Evolutionary conservation across 1,140 invertebrate species (phyloP).

Genomic region (Drosophila varians): DNA sequence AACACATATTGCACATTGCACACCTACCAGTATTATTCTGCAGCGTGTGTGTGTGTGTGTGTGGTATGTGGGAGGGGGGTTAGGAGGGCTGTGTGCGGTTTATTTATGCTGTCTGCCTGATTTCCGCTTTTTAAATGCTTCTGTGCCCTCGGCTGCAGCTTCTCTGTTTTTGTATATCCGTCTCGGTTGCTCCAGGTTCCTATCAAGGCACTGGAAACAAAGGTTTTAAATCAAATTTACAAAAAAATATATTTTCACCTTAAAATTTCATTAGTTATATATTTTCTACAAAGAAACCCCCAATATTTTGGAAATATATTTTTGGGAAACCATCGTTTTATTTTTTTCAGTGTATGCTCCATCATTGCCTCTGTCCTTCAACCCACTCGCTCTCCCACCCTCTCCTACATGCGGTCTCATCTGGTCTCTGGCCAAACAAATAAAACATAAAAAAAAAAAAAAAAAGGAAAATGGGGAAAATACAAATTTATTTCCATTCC

Average conservation of each 20-base stretch:
- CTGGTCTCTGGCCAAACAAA: slow-evolving; percentile 14
- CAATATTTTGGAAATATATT: too few species aligned
- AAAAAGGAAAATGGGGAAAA: not conserved
- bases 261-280: not conserved
- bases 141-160: slow-evolving; percentile 36
- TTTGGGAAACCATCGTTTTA: too few species aligned
- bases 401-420: slow-evolving; percentile 14
- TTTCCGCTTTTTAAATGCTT: slow-evolving; percentile 80
- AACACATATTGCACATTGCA: slow-evolving; percentile 2
- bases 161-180: slow-evolving; percentile 17
- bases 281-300: not conserved
- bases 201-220: not conserved
- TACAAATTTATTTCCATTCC: slow-evolving; percentile 65
- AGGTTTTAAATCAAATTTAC: not conserved
- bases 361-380: slow-evolving; percentile 55
- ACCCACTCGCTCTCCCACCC: slow-evolving; percentile 4
- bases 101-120: slow-evolving; percentile 77
- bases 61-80: too few species aligned
- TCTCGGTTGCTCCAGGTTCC: not conserved
- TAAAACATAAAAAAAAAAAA: not conserved
- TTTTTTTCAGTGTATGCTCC: slow-evolving; percentile 21
- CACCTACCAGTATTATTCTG: slow-evolving; percentile 12
- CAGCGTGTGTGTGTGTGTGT: slow-evolving; percentile 14
- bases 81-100: slow-evolving; percentile 52
- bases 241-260: too few species aligned